Evolutionary conservation across 2,888 invertebrate species (phyloP).

Genomic region (Yponomeuta evonymella): DNA sequence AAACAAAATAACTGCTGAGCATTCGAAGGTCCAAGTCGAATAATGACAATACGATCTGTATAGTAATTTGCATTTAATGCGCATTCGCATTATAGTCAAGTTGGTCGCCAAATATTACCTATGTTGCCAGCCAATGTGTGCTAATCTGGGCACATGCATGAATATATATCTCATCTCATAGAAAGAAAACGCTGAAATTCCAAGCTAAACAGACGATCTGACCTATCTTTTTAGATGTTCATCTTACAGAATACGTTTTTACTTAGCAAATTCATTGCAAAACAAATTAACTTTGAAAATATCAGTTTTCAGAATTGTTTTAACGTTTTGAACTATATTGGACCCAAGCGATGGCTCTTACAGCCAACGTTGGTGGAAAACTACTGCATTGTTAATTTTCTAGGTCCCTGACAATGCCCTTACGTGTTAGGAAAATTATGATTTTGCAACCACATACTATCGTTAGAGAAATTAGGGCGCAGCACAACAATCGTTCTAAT

Average conservation of each 20-base stretch:
- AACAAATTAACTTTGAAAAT: too few relatives aligned
- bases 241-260: too few relatives aligned
- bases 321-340: not conserved
- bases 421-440: not conserved
- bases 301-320: too few relatives aligned
- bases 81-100: conserved; percentile 8
- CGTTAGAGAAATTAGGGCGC: too few relatives aligned
- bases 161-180: too few relatives aligned
- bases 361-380: conserved; percentile 4
- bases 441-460: not conserved
- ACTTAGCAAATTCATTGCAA: too few relatives aligned
- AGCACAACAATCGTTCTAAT: too few relatives aligned
- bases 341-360: not conserved
- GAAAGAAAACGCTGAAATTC: too few relatives aligned
- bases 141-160: not conserved
- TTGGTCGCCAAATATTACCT: not conserved
- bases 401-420: not conserved
- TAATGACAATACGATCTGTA: conserved; percentile 15
- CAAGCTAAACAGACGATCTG: too few relatives aligned
- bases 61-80: conserved; percentile 6
- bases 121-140: not conserved
- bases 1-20: not conserved
- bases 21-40: conserved; percentile 12
- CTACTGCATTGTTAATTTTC: conserved; percentile 6
- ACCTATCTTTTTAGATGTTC: too few relatives aligned